Evolutionary conservation across 2,888 invertebrate species (phyloP), one percentile per base, ranked within the genome.

Genomic region (Trissoscelio sp.): DNA sequence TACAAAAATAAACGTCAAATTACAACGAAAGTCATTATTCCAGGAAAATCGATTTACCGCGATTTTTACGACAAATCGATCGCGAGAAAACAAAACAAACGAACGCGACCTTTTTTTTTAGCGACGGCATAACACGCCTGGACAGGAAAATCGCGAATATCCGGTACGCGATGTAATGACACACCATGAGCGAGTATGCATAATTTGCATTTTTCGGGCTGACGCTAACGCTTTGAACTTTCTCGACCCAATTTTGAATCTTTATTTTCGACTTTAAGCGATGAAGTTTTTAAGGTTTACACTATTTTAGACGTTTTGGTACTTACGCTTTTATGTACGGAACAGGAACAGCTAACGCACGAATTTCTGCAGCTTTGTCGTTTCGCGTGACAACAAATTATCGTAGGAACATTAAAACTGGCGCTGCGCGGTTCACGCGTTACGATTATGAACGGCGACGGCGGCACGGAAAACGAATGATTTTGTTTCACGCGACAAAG

Each of bases 401-500:
- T 51, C 12, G 12, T 28, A 28, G 51, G 14, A 24, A 28, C 51
- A 51, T 51, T 51, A 24, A 51, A 51, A 51, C 24, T 51, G 28
- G 51, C 51, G 51, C 12, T 28, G 55, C 55, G 11, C n/a, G 22
- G 22, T 46, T 22, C 22, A 22, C 55, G 24, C 34, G 20, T 34
- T 31, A 14, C 55, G 55, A 51, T 37, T 64, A 20, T 5, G n/a
- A 44, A 24, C 58, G 44, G 57, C 46, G 58, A 28, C 24, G n/a
- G n/a, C n/a, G n/a, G n/a, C n/a, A n/a, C n/a, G n/a, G n/a, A 37
- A 57, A 70, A 57, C 37, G 58, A 69, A 55, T 16, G n/a, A 69
- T 44, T 58, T 58, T 58, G 48, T n/a, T 48, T 70, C 69, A 57
- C 57, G 57, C 46, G 14, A 69, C 69, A 69, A 69, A 69, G 69